Evolutionary conservation across 2,797 vertebrate genomes (phyloP).

Genomic region (Peromyscus nudipes): DNA sequence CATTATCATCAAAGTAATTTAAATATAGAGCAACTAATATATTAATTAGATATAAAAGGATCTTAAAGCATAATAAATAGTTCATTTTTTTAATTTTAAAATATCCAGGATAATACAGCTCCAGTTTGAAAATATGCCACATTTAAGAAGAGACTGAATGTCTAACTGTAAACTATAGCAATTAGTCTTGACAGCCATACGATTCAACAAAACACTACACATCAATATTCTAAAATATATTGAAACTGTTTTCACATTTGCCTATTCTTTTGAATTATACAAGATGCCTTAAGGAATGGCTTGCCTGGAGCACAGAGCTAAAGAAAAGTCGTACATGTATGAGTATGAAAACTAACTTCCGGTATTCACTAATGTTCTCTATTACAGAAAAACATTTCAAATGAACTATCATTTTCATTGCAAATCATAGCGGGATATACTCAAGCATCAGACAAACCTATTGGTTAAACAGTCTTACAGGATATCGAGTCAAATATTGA

Average conservation of each 20-base stretch:
- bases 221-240: constrained; percentile 84
- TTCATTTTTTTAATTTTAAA: constrained; percentile 87
- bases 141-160: constrained; percentile 77
- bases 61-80: constrained; percentile 84
- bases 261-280: constrained; percentile 86
- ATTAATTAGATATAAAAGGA: constrained; percentile 55
- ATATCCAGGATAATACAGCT: constrained; percentile 86
- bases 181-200: constrained; percentile 76
- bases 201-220: constrained; percentile 81
- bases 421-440: constrained; percentile 85
- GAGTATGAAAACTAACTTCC: constrained; percentile 88
- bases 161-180: constrained; percentile 84
- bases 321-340: constrained; percentile 84
- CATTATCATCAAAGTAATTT: constrained; percentile 38
- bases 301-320: constrained; percentile 80
- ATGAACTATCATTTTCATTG: constrained; percentile 86
- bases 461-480: constrained; percentile 31
- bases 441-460: constrained; percentile 84
- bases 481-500: constrained; percentile 63
- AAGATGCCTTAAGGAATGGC: constrained; percentile 84
- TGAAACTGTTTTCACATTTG: constrained; percentile 93
- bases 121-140: constrained; percentile 85
- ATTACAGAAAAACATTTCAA: constrained; percentile 87
- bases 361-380: constrained; percentile 86
- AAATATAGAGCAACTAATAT: constrained; percentile 52